These are phyloP conservation scores for Tetropium fuscum DNA, from an alignment of 2,888 invertebrate species.

Conservation along the genomic window DNA sequence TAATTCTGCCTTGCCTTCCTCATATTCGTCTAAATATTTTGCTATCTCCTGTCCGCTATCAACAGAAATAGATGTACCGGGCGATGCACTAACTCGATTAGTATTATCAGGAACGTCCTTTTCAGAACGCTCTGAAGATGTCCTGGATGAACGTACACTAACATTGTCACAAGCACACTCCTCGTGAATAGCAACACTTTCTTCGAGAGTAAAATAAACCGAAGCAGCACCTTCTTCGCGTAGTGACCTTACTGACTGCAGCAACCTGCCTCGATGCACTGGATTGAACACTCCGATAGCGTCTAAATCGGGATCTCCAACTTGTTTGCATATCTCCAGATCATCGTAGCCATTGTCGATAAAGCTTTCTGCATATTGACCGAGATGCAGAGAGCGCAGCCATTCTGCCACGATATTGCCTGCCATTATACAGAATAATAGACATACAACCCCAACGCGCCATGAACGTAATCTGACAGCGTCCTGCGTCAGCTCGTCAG, in stretches of 20 bases:
- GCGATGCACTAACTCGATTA: slow-evolving; percentile 53
- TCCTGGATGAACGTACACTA: slow-evolving; percentile 69
- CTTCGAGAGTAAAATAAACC: slow-evolving; percentile 93
- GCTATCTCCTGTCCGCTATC: slow-evolving; percentile 68
- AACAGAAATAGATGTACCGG: slow-evolving; percentile 63
- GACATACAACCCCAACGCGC: background rate
- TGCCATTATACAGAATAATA: slow-evolving; percentile 42
- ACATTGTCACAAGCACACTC: slow-evolving; percentile 70
- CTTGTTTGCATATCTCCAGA: slow-evolving; percentile 96
- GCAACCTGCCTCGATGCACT: slow-evolving; percentile 82
- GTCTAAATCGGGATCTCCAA: slow-evolving; percentile 94
- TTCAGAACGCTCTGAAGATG: slow-evolving; percentile 66
- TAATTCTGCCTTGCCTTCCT: slow-evolving; percentile 84
- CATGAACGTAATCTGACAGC: slow-evolving; percentile 12
- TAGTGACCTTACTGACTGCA: slow-evolving; percentile 88
- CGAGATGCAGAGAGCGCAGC: slow-evolving; percentile 90
- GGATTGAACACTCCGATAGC: slow-evolving; percentile 94
- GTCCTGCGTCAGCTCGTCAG: background rate
- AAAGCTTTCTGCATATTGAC: slow-evolving; percentile 93
- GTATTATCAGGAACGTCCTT: slow-evolving; percentile 65
- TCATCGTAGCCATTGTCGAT: slow-evolving; percentile 98
- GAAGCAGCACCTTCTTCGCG: slow-evolving; percentile 94
- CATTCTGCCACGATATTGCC: slow-evolving; percentile 94
- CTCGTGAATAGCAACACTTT: slow-evolving; percentile 71
- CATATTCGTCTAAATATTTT: slow-evolving; percentile 82